Base-by-base conservation (phyloP, 1,140 invertebrate genomes). In the Gryon sp. region DNA sequence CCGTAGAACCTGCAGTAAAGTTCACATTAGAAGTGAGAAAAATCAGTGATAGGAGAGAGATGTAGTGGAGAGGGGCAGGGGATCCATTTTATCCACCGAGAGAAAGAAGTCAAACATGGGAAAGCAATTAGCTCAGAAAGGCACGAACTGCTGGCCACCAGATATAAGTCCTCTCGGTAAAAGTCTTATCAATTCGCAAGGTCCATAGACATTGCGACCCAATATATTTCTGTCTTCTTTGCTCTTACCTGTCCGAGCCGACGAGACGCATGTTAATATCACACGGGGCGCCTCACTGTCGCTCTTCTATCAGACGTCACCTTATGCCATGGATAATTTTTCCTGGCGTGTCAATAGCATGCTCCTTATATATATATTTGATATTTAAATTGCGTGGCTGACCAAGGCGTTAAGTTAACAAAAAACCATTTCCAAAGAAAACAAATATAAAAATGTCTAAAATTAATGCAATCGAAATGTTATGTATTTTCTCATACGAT, bases 41-140 rank as follows among this genome's bases (percentile, higher is more conserved):
- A 77, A 68, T 57, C 30, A 7, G 8, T 3, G 43, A 24, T 24
- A 20, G 18, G 1, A 6, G 28, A 32, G 6, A 48, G 12, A 9
- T 15, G 4, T 12, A 4, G 45, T 45, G 60, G 57, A 63, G 45
- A 43, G 36, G 41, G 2, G 22, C 43, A 32, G 63, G 43, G 77
- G 50, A 50, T 63, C 22, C 75, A 65, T 76, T 82, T 87, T 87
- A 86, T 87, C 86, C 86, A 82, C 60, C 65, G 83, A 82, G 82
- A 86, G 84, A 57, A 70, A 45, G 66, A 76, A 74, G 65, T 72
- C 82, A 84, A 77, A 89, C 87, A 88, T 82, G 86, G 86, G 86
- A 89, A 88, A 89, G 83, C 87, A 89, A 89, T 88, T 89, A 88
- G 86, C 82, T 70, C 78, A 75, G 66, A 82, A 82, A 82, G 76